Evolutionary conservation across 2,888 invertebrate species (phyloP).

Genomic region (Chromoteleia sp.): DNA sequence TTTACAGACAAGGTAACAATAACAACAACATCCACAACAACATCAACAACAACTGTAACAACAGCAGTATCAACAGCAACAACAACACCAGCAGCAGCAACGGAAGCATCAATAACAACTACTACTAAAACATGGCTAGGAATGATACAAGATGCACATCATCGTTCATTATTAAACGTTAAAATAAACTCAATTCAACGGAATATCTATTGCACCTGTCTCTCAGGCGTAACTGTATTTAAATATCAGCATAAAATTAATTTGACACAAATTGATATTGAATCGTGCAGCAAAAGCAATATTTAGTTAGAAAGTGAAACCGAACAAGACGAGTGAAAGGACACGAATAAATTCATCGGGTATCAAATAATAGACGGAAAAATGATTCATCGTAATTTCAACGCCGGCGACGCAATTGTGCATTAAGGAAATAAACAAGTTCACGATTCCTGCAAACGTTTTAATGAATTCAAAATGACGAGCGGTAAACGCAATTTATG

Average conservation of each 20-base stretch:
- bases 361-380: constrained; percentile 33
- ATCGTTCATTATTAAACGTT: constrained; percentile 25
- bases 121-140: too few species aligned
- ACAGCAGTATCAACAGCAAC: too few species aligned
- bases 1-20: too few species aligned
- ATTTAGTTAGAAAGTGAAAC: constrained; percentile 64
- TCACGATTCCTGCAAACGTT: constrained; percentile 4
- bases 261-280: constrained; percentile 53
- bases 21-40: too few species aligned
- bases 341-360: constrained; percentile 37
- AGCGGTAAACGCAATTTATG: constrained; percentile 21
- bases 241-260: constrained; percentile 49
- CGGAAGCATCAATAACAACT: too few species aligned
- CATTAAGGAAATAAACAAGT: constrained; percentile 21
- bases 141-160: not conserved
- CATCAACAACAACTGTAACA: too few species aligned
- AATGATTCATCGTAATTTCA: constrained; percentile 3
- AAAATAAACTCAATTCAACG: constrained; percentile 14
- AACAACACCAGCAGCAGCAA: too few species aligned
- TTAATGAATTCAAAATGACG: constrained; percentile 33
- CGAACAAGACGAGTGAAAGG: constrained; percentile 46
- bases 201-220: constrained; percentile 27
- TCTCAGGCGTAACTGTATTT: constrained; percentile 29
- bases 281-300: constrained; percentile 44
- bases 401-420: not conserved